Percentiles rank a stretch among this genome's conserved stretches.
Evolutionary conservation across 2,888 invertebrate genomes (phyloP).

Genomic region (Pseudococcus viburni): DNA sequence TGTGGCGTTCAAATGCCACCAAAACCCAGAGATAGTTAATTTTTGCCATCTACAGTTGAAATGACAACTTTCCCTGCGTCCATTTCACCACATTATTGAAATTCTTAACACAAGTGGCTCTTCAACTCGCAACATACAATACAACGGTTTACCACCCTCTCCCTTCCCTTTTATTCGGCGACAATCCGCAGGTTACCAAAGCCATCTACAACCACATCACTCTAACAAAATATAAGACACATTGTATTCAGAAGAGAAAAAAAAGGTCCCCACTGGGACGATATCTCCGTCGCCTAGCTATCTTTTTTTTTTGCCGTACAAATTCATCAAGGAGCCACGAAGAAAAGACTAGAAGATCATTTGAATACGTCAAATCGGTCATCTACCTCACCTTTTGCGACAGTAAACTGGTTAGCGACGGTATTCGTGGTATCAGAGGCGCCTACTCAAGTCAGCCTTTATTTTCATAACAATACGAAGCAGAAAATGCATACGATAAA

Average conservation of each 20-base stretch:
- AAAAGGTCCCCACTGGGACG: neutral
- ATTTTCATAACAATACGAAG: neutral
- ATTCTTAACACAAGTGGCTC: no score
- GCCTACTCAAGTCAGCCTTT: neutral
- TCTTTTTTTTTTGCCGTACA: neutral
- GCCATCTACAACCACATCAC: no score
- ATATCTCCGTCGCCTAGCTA: neutral
- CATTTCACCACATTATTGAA: no score
- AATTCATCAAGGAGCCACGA: neutral
- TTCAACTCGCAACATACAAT: no score
- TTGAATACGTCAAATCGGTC: neutral
- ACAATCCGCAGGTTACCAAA: no score
- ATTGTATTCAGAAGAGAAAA: neutral
- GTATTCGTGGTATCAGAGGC: neutral
- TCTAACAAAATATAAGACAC: no score
- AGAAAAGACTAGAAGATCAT: neutral
- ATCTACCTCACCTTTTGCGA: neutral
- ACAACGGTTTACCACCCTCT: no score
- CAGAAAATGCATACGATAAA: neutral
- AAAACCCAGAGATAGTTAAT: no score
- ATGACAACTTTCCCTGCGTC: no score
- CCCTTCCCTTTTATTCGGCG: no score
- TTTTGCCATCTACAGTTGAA: no score
- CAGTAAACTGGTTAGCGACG: neutral
- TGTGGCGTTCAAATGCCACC: no score